phyloP scores from a whole-genome alignment of 2,888 invertebrate genomes.

The Aromia moschata region DNA sequence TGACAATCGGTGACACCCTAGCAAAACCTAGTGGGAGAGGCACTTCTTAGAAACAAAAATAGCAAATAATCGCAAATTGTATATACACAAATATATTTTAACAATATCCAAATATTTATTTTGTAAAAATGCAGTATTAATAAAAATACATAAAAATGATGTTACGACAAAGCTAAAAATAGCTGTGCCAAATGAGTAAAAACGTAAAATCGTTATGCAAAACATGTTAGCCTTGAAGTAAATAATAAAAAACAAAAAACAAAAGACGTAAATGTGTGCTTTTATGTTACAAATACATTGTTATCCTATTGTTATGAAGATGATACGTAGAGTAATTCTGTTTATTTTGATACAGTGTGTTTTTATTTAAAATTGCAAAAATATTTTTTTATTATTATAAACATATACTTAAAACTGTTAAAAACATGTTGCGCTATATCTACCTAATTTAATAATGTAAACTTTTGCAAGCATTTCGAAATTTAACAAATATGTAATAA shows the following conservation, averaged over 20 bases:
- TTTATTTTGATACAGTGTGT: constrained; percentile 24
- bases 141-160: constrained; percentile 30
- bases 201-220: constrained; percentile 25
- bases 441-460: too few relatives aligned
- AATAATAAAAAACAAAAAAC: too few relatives aligned
- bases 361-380: constrained; percentile 25
- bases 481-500: too few relatives aligned
- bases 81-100: constrained; percentile 49
- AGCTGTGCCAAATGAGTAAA: constrained; percentile 49
- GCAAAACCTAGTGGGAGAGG: constrained; percentile 62
- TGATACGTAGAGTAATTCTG: constrained; percentile 20
- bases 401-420: too few relatives aligned
- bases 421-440: too few relatives aligned
- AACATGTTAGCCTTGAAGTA: constrained; percentile 33
- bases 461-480: too few relatives aligned
- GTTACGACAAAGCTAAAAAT: constrained; percentile 38
- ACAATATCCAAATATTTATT: constrained; percentile 51
- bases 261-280: constrained; percentile 24
- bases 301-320: constrained; percentile 31
- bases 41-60: constrained; percentile 46
- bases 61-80: constrained; percentile 42
- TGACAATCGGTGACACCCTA: constrained; percentile 60
- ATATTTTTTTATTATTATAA: too few relatives aligned
- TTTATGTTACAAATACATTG: constrained; percentile 27
- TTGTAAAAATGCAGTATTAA: constrained; percentile 57